A percentile compares a stretch with the other conserved stretches of the same genome.
Evolutionary conservation across 2,113 vertebrate genomes (phyloP).

Genomic region (Euleptes europaea): DNA sequence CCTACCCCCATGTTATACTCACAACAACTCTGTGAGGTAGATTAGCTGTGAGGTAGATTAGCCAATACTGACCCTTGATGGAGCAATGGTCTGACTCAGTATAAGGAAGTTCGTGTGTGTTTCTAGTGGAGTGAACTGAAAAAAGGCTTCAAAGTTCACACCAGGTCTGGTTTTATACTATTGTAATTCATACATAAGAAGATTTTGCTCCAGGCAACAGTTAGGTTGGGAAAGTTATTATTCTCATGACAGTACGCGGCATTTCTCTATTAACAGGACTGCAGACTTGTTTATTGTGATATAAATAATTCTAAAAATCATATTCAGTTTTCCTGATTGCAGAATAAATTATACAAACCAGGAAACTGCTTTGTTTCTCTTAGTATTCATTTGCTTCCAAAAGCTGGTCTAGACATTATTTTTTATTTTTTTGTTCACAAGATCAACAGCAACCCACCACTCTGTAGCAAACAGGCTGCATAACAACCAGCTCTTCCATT

Average conservation of each 20-base stretch:
- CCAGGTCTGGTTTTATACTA: neutral
- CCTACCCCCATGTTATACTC: too few relatives aligned
- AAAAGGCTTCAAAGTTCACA: too few relatives aligned
- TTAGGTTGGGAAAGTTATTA: neutral
- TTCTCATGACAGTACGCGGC: neutral
- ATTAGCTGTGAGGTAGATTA: too few relatives aligned
- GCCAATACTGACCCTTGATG: too few relatives aligned
- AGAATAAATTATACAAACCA: neutral
- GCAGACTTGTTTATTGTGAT: neutral
- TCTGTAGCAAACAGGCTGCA: too few relatives aligned
- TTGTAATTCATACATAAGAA: neutral
- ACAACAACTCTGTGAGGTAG: too few relatives aligned
- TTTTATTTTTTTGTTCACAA: too few relatives aligned
- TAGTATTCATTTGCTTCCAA: neutral
- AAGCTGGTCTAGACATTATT: neutral
- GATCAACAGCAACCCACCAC: too few relatives aligned
- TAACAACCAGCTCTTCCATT: too few relatives aligned
- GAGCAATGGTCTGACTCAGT: too few relatives aligned
- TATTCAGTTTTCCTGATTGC: neutral
- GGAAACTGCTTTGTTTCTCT: neutral
- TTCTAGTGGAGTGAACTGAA: too few relatives aligned
- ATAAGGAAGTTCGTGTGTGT: too few relatives aligned
- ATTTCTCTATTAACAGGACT: neutral
- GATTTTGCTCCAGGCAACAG: neutral
- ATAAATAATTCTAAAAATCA: neutral